Evolutionary conservation across 2,113 vertebrate species (phyloP).

Genomic region (Phylloscopus trochiloides): DNA sequence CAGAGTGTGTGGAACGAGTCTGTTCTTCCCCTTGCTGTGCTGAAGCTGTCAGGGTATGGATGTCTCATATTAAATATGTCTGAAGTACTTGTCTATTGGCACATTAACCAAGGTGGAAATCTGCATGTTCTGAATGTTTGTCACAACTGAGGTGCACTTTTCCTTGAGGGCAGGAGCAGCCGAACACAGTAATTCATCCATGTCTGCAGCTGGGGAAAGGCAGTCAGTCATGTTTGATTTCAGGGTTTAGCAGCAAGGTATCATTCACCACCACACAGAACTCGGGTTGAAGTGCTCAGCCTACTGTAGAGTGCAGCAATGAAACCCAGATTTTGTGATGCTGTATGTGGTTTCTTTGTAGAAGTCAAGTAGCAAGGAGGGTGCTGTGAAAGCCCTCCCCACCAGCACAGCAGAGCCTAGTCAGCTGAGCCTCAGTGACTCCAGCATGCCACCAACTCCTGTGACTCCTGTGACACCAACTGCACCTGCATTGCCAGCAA

Average conservation of each 20-base stretch:
- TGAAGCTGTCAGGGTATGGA: not conserved
- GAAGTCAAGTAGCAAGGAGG: constrained; percentile 90
- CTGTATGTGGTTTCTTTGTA: constrained; percentile 38
- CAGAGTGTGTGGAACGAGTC: fast-evolving
- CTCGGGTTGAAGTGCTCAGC: not conserved
- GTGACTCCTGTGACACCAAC: constrained; percentile 80
- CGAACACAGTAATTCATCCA: not conserved
- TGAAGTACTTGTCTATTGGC: not conserved
- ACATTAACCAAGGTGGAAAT: not conserved
- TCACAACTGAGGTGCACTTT: not conserved
- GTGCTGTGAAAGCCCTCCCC: constrained; percentile 72
- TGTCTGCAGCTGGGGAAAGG: not conserved
- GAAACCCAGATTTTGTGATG: not conserved
- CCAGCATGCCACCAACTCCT: constrained; percentile 78
- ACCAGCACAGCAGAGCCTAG: constrained; percentile 74
- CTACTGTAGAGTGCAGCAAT: not conserved
- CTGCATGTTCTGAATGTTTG: not conserved
- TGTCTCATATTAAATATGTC: not conserved
- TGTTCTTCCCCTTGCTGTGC: not conserved
- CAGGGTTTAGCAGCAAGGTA: not conserved
- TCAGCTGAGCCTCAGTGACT: constrained; percentile 79
- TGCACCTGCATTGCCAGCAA: constrained; percentile 73
- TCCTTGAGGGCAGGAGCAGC: not conserved
- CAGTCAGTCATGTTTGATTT: not conserved
- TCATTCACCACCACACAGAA: not conserved